Evolutionary conservation across 2,888 invertebrate genomes (phyloP).

Genomic region (Thysanoteuthis rhombus): DNA sequence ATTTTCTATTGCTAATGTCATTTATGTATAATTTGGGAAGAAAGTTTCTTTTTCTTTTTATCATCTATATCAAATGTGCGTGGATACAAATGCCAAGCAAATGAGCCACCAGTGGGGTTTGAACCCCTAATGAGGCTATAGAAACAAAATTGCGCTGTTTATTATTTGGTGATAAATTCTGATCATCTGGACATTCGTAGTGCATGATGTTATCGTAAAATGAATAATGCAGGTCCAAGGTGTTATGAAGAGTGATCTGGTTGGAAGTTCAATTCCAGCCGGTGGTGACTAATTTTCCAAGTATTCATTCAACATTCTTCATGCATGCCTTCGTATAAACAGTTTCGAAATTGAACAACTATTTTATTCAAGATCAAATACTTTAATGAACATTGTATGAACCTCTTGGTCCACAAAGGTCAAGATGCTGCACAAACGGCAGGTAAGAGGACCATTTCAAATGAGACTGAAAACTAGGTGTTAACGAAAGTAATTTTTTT

Average conservation of each 20-base stretch:
- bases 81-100: background rate
- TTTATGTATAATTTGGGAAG: background rate
- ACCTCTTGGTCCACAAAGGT: no score
- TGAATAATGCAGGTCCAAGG: background rate
- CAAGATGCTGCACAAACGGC: no score
- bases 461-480: no score
- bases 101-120: background rate
- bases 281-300: background rate
- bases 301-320: background rate
- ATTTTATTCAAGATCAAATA: background rate
- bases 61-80: background rate
- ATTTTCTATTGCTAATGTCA: background rate
- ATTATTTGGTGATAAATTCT: background rate
- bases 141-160: background rate
- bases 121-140: background rate
- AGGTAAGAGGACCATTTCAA: no score
- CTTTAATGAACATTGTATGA: no score
- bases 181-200: background rate
- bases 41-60: background rate
- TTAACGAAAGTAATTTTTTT: no score
- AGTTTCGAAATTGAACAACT: background rate
- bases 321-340: background rate
- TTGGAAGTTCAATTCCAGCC: background rate
- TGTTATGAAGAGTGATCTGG: background rate
- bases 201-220: background rate